A percentile compares a stretch with the other conserved stretches of the same genome.
Conservation (phyloP, 2,113 vertebrate genomes). For the Xerus inauris region DNA sequence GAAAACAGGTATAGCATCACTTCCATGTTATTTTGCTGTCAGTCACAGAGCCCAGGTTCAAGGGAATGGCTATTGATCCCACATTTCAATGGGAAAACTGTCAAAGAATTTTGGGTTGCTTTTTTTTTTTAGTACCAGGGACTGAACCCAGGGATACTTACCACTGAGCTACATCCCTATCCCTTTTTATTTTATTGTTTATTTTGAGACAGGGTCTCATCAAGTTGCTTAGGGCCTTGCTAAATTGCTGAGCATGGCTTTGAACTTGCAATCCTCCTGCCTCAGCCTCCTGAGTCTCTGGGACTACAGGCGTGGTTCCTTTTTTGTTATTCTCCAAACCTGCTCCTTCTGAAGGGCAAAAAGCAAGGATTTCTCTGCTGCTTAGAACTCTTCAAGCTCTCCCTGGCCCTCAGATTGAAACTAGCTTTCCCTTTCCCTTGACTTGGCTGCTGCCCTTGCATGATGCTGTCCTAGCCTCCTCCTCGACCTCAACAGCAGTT, state of each 20-base stretch:
- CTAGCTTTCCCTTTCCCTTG: not conserved
- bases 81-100: not conserved
- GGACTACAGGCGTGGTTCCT: not conserved
- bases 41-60: not conserved
- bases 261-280: too few relatives aligned
- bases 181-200: too few relatives aligned
- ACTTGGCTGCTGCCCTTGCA: too few relatives aligned
- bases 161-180: too few relatives aligned
- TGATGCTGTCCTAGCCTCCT: too few relatives aligned
- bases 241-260: too few relatives aligned
- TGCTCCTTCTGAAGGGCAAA: not conserved
- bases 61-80: too few relatives aligned
- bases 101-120: not conserved
- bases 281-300: too few relatives aligned
- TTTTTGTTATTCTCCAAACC: not conserved
- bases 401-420: not conserved
- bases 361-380: not conserved
- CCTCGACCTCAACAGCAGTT: too few relatives aligned
- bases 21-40: not conserved
- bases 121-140: not conserved
- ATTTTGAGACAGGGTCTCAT: too few relatives aligned
- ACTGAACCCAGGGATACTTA: too few relatives aligned
- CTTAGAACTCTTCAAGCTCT: not conserved
- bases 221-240: too few relatives aligned
- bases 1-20: fast-evolving